Evolutionary conservation across 2,113 vertebrate species (phyloP).

Genomic region (Microcebus jonahi): DNA sequence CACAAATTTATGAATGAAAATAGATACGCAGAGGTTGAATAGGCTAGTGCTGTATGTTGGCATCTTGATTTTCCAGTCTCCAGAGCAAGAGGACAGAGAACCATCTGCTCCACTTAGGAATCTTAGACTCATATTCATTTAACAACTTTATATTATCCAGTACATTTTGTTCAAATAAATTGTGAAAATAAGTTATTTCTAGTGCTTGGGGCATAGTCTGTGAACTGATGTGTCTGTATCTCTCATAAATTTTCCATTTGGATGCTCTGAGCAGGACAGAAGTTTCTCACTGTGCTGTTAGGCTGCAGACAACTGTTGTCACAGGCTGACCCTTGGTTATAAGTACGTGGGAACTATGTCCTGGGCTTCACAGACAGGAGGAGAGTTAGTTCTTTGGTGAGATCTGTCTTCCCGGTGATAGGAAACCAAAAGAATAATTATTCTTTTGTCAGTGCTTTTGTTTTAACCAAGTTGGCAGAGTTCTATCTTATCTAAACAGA

Average conservation of each 20-base stretch:
- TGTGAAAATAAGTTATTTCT: constrained; percentile 82
- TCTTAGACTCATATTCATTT: constrained; percentile 71
- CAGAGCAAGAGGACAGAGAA: not conserved
- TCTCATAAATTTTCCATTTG: constrained; percentile 84
- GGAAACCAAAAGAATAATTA: constrained; percentile 43
- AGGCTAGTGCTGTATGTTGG: constrained; percentile 8
- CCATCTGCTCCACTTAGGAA: constrained; percentile 22
- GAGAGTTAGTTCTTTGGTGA: constrained; percentile 57
- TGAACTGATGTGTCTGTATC: constrained; percentile 78
- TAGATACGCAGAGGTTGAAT: not conserved
- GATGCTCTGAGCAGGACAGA: constrained; percentile 72
- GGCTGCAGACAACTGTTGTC: constrained; percentile 80
- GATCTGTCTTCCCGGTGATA: constrained; percentile 69
- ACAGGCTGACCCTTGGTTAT: constrained; percentile 84
- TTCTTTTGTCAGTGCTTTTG: constrained; percentile 45
- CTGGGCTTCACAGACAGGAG: constrained; percentile 66
- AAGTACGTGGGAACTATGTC: constrained; percentile 87
- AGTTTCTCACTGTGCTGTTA: constrained; percentile 79
- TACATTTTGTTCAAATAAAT: constrained; percentile 84
- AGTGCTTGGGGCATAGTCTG: constrained; percentile 75
- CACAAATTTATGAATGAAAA: not conserved
- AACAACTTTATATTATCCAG: constrained; percentile 75
- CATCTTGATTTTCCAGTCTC: constrained; percentile 62
- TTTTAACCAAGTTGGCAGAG: constrained; percentile 44
- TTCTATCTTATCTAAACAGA: constrained; percentile 56